Evolutionary conservation across 2,797 vertebrate species (phyloP).

Genomic region (Intellagama lesueurii): DNA sequence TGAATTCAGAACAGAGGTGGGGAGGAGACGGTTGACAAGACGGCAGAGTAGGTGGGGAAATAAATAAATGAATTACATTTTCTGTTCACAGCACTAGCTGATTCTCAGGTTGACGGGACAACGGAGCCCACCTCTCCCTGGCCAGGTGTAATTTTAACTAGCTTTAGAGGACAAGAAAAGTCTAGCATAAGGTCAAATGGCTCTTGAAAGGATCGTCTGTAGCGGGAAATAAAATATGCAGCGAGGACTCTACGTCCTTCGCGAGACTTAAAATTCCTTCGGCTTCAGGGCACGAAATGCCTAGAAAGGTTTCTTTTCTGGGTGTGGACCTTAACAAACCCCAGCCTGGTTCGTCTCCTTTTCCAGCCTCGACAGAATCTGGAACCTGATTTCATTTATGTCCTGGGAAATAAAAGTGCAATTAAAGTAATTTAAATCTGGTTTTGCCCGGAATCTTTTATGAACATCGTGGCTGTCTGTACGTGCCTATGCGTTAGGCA

Average conservation of each 20-base stretch:
- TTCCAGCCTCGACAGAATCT: neutral
- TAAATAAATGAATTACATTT: neutral
- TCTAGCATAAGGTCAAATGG: too few species aligned
- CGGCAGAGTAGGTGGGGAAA: neutral
- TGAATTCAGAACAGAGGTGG: too few species aligned
- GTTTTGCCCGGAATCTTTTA: neutral
- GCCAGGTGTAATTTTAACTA: neutral
- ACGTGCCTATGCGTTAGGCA: neutral
- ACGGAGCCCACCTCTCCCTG: neutral
- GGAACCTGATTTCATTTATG: neutral
- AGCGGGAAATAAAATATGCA: accelerated
- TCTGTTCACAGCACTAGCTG: neutral
- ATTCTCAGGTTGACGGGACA: too few species aligned
- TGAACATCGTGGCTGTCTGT: neutral
- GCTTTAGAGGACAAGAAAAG: neutral
- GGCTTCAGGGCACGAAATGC: neutral
- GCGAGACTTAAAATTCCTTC: too few species aligned
- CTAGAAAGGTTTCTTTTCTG: too few species aligned
- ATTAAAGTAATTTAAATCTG: conserved; percentile 8
- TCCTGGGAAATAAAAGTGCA: conserved; percentile 28
- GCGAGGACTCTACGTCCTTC: neutral
- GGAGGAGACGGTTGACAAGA: neutral
- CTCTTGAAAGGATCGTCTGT: neutral
- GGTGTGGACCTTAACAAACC: neutral
- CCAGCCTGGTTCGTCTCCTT: too few species aligned